These are phyloP conservation scores for Melanotaenia maccullochi DNA, from an alignment of 2,797 vertebrate species.

Conservation along the genomic window DNA sequence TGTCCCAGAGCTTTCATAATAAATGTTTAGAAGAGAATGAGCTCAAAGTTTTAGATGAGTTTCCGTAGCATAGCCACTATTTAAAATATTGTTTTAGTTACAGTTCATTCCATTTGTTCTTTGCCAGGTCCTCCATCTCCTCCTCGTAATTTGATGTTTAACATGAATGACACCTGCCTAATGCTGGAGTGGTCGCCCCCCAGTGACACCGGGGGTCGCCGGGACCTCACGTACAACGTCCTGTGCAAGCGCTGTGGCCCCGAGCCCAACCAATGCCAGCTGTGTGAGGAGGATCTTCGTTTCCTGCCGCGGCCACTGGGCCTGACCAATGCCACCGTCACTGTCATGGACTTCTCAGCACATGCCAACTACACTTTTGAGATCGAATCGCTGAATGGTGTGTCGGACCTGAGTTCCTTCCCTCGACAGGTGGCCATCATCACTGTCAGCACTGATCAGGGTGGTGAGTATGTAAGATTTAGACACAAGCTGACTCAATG, in stretches of 20 bases:
- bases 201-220: conserved; percentile 92
- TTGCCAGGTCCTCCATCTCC: conserved; percentile 92
- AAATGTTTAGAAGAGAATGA: neutral
- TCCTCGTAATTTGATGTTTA: conserved; percentile 92
- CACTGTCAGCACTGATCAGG: conserved; percentile 93
- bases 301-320: conserved; percentile 92
- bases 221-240: conserved; percentile 95
- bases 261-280: conserved; percentile 85
- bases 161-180: conserved; percentile 94
- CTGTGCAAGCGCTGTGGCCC: conserved; percentile 92
- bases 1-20: neutral
- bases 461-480: conserved; percentile 85
- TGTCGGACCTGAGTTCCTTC: conserved; percentile 91
- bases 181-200: conserved; percentile 97
- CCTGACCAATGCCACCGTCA: conserved; percentile 89
- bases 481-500: neutral
- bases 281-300: conserved; percentile 92
- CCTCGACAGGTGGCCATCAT: conserved; percentile 91
- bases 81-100: neutral
- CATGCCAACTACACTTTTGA: conserved; percentile 98
- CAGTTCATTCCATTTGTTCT: neutral
- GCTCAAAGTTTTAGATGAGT: neutral
- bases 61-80: neutral
- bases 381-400: conserved; percentile 95
- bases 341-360: conserved; percentile 90